These are phyloP conservation scores for Probosciger aterrimus DNA, from an alignment of 2,113 vertebrate genomes.

Conservation along the genomic window DNA sequence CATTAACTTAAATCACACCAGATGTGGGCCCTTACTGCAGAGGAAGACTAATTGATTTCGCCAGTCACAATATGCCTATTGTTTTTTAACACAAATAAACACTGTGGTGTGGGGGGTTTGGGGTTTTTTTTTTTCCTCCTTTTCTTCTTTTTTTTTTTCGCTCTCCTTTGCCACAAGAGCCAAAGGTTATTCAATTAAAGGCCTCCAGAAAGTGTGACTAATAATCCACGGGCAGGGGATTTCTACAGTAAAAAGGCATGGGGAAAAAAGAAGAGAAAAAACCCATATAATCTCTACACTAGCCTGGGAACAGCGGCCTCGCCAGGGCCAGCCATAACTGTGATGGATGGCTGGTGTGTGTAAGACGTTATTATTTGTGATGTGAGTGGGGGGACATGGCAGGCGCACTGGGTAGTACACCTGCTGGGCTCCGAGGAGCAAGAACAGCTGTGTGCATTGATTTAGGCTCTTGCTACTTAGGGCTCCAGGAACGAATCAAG, in stretches of 20 bases:
- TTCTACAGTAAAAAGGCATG: conserved; percentile 39
- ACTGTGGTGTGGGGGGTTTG: conserved; percentile 51
- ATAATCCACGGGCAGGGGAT: conserved; percentile 64
- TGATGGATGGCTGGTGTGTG: conserved; percentile 95
- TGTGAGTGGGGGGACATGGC: conserved; percentile 90
- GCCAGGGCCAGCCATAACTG: conserved; percentile 82
- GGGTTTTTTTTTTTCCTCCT: neutral
- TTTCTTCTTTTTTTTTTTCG: neutral
- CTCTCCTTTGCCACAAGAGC: conserved; percentile 34
- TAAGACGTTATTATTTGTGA: conserved; percentile 96
- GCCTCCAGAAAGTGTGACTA: conserved; percentile 71
- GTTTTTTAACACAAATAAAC: conserved; percentile 81
- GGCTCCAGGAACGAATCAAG: conserved; percentile 95
- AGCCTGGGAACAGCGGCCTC: conserved; percentile 74
- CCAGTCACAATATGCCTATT: conserved; percentile 84
- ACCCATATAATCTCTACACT: neutral
- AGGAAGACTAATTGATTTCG: conserved; percentile 88
- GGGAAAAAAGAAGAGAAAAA: neutral
- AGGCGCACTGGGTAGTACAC: conserved; percentile 87
- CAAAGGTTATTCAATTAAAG: conserved; percentile 80
- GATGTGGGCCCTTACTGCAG: conserved; percentile 84
- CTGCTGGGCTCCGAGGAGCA: conserved; percentile 92
- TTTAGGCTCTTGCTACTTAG: conserved; percentile 88
- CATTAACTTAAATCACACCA: conserved; percentile 87
- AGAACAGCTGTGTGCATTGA: conserved; percentile 97